Evolutionary conservation across 1,140 invertebrate species (phyloP).

Genomic region (Hylaeus volcanicus): DNA sequence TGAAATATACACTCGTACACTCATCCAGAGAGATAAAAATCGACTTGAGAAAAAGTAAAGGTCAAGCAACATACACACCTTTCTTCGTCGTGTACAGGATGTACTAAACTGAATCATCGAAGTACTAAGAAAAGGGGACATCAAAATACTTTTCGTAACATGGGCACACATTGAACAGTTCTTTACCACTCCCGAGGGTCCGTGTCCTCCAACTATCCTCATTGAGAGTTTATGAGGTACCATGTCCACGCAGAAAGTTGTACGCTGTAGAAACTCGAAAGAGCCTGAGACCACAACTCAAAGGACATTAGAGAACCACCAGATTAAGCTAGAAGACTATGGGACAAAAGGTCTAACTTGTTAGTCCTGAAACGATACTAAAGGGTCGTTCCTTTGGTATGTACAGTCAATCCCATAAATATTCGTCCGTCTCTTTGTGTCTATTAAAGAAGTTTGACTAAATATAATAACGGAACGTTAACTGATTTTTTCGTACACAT

Average conservation of each 20-base stretch:
- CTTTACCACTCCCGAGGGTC: not conserved
- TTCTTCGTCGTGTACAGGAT: not conserved
- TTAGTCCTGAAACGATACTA: not conserved
- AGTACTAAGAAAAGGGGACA: not conserved
- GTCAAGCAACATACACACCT: too few species aligned
- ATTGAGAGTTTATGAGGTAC: not conserved
- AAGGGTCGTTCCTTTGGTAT: not conserved
- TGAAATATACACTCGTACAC: too few species aligned
- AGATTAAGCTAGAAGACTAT: too few species aligned
- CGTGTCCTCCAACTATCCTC: not conserved
- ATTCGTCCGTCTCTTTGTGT: too few species aligned
- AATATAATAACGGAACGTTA: too few species aligned
- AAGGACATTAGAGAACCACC: too few species aligned
- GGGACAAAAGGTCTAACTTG: too few species aligned
- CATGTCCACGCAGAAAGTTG: not conserved
- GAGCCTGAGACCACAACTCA: not conserved
- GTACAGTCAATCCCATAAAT: too few species aligned
- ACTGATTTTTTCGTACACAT: too few species aligned
- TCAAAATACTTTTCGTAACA: not conserved
- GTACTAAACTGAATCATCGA: not conserved
- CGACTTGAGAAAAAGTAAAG: too few species aligned
- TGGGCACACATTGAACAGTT: not conserved
- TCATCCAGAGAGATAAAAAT: too few species aligned
- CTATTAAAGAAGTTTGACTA: too few species aligned
- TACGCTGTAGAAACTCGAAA: not conserved